These are phyloP conservation scores for Oscheius sp. DNA, from an alignment of 2,888 invertebrate genomes.

Conservation along the genomic window DNA sequence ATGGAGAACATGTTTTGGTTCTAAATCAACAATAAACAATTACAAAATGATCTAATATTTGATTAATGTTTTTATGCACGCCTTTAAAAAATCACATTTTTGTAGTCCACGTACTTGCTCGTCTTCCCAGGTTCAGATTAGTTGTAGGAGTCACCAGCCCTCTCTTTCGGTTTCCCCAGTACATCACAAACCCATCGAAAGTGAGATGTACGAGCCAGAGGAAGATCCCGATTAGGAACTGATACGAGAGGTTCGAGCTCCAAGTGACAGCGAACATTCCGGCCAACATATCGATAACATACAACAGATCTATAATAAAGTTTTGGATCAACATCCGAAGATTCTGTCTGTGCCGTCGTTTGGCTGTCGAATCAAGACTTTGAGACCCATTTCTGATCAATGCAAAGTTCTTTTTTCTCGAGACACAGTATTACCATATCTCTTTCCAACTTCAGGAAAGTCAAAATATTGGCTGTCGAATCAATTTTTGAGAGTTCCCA, in stretches of 20 bases:
- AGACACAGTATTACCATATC: neutral
- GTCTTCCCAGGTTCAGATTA: too few species aligned
- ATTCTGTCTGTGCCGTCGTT: neutral
- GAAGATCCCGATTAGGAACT: neutral
- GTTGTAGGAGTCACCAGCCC: too few species aligned
- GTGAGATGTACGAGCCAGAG: slow-evolving; percentile 10
- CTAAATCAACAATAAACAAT: too few species aligned
- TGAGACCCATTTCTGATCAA: neutral
- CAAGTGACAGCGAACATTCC: neutral
- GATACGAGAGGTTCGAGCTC: neutral
- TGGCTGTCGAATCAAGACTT: neutral
- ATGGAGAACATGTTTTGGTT: too few species aligned
- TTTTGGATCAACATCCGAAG: slow-evolving; percentile 8
- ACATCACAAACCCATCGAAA: slow-evolving; percentile 7
- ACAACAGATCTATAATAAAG: slow-evolving; percentile 3
- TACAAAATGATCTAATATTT: too few species aligned
- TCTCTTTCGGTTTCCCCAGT: neutral
- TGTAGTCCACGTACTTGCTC: too few species aligned
- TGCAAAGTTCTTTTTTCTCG: neutral
- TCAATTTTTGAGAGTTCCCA: neutral
- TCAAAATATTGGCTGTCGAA: neutral
- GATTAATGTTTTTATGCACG: too few species aligned
- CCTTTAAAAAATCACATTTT: too few species aligned
- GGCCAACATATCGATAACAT: slow-evolving; percentile 6
- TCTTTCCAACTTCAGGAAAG: slow-evolving; percentile 7